phyloP scores from a whole-genome alignment of 2,113 vertebrate species.

The Ivindomyrus marchei region DNA sequence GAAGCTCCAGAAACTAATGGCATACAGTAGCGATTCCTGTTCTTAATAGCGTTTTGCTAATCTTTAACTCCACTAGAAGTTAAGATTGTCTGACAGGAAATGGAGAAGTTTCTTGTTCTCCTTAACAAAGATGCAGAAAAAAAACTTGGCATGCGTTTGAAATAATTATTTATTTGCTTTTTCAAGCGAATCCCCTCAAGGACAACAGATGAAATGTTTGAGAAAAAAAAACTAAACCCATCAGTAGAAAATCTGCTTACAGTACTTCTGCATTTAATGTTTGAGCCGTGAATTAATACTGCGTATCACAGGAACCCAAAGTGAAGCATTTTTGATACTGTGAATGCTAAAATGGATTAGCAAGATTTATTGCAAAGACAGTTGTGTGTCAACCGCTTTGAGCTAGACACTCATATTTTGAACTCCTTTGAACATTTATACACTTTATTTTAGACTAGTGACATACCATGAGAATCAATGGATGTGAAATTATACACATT shows the following conservation, averaged over 20 bases:
- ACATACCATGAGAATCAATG: constrained; percentile 59
- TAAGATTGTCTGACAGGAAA: constrained; percentile 16
- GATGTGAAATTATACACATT: constrained; percentile 60
- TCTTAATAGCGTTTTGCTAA: constrained; percentile 42
- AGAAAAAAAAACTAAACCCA: constrained; percentile 25
- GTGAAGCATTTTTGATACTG: constrained; percentile 28
- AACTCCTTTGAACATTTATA: constrained; percentile 66
- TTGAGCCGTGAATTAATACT: constrained; percentile 27
- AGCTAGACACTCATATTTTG: constrained; percentile 59
- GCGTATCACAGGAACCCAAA: constrained; percentile 25
- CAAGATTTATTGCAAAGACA: constrained; percentile 28
- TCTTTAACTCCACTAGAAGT: constrained; percentile 41
- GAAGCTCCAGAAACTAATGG: constrained; percentile 29
- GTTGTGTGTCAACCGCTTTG: constrained; percentile 62
- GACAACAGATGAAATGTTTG: constrained; percentile 27
- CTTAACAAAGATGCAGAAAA: constrained; percentile 14
- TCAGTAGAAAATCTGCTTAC: constrained; percentile 29
- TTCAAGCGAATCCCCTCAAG: constrained; percentile 26
- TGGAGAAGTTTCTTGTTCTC: constrained; percentile 10
- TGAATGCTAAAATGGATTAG: constrained; percentile 33
- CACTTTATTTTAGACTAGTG: constrained; percentile 59
- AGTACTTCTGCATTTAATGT: constrained; percentile 23
- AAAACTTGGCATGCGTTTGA: constrained; percentile 10
- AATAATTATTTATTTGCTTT: constrained; percentile 25
- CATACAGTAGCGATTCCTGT: constrained; percentile 36